These are phyloP conservation scores for Caenorhabditis becei DNA, from an alignment of 2,888 invertebrate species.

Conservation along the genomic window DNA sequence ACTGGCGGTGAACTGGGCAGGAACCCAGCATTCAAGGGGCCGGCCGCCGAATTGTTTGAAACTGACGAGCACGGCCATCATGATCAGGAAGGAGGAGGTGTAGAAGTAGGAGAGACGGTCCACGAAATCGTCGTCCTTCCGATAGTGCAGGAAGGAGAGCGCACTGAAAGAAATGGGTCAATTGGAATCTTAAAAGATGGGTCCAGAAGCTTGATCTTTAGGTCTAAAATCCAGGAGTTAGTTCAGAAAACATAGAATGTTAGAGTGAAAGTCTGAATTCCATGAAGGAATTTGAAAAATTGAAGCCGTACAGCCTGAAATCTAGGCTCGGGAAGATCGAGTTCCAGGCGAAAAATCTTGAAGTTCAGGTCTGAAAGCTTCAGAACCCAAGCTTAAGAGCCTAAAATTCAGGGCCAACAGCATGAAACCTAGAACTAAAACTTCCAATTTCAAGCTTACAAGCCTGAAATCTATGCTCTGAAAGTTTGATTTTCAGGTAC, in stretches of 20 bases:
- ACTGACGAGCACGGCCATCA: conserved; percentile 82
- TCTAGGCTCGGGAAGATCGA: too few species aligned
- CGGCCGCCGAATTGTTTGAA: conserved; percentile 82
- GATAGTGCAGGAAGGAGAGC: conserved; percentile 81
- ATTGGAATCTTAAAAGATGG: not conserved
- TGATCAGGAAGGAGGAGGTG: conserved; percentile 81
- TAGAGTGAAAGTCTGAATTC: too few species aligned
- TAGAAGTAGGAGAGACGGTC: conserved; percentile 81
- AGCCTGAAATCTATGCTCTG: too few species aligned
- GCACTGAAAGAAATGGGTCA: conserved; percentile 68
- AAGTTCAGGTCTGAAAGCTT: too few species aligned
- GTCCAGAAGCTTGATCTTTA: not conserved
- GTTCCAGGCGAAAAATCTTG: too few species aligned
- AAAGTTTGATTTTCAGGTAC: too few species aligned
- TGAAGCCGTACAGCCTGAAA: too few species aligned
- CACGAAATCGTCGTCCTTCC: conserved; percentile 81
- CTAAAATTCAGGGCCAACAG: too few species aligned
- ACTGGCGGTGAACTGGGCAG: conserved; percentile 83
- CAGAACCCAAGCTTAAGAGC: too few species aligned
- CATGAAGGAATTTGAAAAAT: too few species aligned
- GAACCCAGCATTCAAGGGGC: conserved; percentile 82
- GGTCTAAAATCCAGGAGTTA: too few species aligned
- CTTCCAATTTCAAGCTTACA: not conserved
- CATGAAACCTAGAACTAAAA: not conserved
- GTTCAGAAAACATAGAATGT: too few species aligned